These are phyloP conservation scores for Thysanoteuthis rhombus DNA, from an alignment of 2,888 invertebrate genomes.

Conservation along the genomic window DNA sequence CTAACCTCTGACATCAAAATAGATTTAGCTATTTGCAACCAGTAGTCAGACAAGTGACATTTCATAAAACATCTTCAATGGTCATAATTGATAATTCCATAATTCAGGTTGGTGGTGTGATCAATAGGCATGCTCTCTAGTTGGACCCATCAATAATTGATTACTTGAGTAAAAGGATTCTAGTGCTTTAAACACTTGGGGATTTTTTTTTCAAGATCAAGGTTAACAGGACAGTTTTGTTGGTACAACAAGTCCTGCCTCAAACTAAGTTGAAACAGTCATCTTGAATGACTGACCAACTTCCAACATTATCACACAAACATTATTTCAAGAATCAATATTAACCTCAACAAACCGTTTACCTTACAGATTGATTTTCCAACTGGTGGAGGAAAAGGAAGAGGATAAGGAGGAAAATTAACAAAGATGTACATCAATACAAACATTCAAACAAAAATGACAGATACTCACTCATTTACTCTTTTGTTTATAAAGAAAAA, in stretches of 20 bases:
- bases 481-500: too few species aligned
- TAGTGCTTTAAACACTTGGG: too few species aligned
- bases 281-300: not conserved
- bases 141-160: not conserved
- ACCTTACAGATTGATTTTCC: not conserved
- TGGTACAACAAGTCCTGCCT: not conserved
- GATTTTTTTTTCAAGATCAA: too few species aligned
- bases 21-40: not conserved
- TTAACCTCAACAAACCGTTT: not conserved
- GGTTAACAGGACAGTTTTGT: not conserved
- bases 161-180: too few species aligned
- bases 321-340: not conserved
- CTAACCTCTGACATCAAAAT: constrained; percentile 12
- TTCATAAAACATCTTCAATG: not conserved
- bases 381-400: not conserved
- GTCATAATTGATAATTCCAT: not conserved
- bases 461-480: not conserved
- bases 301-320: not conserved
- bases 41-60: not conserved
- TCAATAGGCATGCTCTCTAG: not conserved
- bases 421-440: not conserved
- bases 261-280: not conserved
- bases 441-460: not conserved
- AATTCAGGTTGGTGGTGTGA: not conserved
- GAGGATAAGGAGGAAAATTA: not conserved